These are phyloP conservation scores for Zapus hudsonius DNA, from an alignment of 2,113 vertebrate species.

Conservation along the genomic window DNA sequence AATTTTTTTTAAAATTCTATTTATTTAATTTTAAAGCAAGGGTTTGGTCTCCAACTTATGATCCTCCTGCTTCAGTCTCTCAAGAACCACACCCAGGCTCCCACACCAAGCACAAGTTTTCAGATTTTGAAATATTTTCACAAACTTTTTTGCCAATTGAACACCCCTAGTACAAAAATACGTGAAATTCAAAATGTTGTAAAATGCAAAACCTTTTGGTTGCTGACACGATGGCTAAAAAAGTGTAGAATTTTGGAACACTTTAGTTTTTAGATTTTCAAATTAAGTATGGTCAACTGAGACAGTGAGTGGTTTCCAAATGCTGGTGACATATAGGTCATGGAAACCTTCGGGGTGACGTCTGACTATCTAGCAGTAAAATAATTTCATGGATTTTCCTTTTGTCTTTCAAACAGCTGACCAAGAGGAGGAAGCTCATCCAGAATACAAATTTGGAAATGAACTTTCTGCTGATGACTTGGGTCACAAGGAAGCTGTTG, in stretches of 20 bases:
- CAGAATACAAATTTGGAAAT: constrained; percentile 92
- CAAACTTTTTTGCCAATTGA: not conserved
- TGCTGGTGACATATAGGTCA: not conserved
- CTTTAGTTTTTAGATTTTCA: not conserved
- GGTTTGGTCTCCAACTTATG: not conserved
- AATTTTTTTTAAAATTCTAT: not conserved
- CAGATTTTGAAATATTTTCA: not conserved
- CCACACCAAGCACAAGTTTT: not conserved
- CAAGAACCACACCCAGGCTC: not conserved
- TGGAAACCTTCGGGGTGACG: not conserved
- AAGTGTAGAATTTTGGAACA: not conserved
- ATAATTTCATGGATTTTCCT: constrained; percentile 22
- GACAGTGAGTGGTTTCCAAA: not conserved
- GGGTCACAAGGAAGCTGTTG: constrained; percentile 90
- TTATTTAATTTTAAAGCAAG: not conserved
- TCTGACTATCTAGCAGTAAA: not conserved
- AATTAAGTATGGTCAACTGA: not conserved
- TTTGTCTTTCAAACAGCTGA: constrained; percentile 84
- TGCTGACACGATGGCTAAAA: not conserved
- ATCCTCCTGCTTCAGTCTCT: not conserved
- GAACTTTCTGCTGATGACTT: constrained; percentile 91
- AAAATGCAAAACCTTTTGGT: not conserved
- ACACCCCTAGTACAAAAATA: not conserved
- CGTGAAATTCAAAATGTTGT: not conserved
- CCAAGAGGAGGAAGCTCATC: constrained; percentile 93